These are phyloP conservation scores for Drosophila recens DNA, from an alignment of 2,888 invertebrate genomes.

Conservation along the genomic window DNA sequence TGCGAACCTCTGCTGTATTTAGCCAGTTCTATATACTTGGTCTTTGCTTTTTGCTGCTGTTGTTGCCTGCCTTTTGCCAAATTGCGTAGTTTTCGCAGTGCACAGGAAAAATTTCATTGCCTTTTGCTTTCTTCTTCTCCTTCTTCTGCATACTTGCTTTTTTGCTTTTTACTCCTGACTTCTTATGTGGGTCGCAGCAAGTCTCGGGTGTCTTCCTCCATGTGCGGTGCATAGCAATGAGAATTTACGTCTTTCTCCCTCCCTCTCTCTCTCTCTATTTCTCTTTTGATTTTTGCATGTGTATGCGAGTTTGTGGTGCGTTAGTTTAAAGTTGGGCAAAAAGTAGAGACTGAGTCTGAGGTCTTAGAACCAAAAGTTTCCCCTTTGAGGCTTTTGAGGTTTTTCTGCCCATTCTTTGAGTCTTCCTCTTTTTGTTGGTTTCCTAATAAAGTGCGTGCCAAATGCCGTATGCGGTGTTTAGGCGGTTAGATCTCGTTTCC, in stretches of 20 bases:
- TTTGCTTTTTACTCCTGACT: constrained; percentile 19
- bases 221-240: constrained; percentile 72
- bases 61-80: constrained; percentile 41
- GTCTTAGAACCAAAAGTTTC: constrained; percentile 15
- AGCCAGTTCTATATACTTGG: constrained; percentile 39
- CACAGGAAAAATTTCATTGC: constrained; percentile 59
- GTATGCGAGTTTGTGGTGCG: constrained; percentile 27
- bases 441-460: constrained; percentile 69
- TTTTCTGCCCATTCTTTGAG: constrained; percentile 29
- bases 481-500: constrained; percentile 45
- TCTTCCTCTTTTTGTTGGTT: constrained; percentile 30
- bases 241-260: constrained; percentile 10
- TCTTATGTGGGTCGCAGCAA: constrained; percentile 57
- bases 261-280: constrained; percentile 1
- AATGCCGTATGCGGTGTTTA: constrained; percentile 46
- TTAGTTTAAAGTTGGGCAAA: constrained; percentile 66
- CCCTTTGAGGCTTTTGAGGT: constrained; percentile 66
- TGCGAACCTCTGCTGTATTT: neutral
- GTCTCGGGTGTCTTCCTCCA: constrained; percentile 37
- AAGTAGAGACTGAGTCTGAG: constrained; percentile 5
- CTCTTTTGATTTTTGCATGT: neutral
- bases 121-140: constrained; percentile 41
- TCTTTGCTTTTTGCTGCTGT: constrained; percentile 38
- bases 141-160: constrained; percentile 8
- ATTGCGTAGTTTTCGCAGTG: constrained; percentile 65